Percentiles rank a stretch among this genome's conserved stretches.
Conservation (phyloP, 2,888 invertebrate species). For the Drosophila anceps region DNA sequence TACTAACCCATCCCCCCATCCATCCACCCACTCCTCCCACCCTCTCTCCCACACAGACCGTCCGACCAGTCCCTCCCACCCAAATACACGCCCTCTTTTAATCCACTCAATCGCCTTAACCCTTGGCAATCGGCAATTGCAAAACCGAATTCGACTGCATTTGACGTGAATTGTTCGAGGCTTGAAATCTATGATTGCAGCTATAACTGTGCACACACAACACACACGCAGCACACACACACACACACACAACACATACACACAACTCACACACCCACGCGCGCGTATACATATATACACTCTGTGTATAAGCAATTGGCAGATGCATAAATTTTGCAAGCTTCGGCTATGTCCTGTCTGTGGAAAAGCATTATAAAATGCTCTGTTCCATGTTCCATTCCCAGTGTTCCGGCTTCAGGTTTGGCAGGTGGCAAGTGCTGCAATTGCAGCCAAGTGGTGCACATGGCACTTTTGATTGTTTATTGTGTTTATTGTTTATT, state of each 20-base stretch:
- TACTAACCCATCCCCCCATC: not conserved
- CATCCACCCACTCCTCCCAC: not conserved
- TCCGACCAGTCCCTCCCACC: not conserved
- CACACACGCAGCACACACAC: constrained; percentile 13
- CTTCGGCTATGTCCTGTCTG: constrained; percentile 31
- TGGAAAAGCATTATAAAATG: constrained; percentile 20
- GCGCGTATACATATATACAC: not conserved
- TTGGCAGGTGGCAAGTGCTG: constrained; percentile 21
- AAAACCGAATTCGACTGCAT: constrained; percentile 70
- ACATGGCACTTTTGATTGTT: constrained; percentile 69
- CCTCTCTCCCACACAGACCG: not conserved
- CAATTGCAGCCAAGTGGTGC: constrained; percentile 43
- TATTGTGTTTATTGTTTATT: constrained; percentile 68
- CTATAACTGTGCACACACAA: constrained; percentile 53
- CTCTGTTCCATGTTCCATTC: constrained; percentile 24
- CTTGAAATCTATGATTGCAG: constrained; percentile 78
- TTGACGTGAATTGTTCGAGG: constrained; percentile 77
- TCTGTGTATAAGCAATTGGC: constrained; percentile 50
- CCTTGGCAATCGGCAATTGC: constrained; percentile 61
- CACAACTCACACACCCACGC: constrained; percentile 4
- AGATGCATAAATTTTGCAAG: constrained; percentile 71
- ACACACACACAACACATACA: constrained; percentile 22
- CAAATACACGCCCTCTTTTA: not conserved
- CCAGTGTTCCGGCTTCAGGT: constrained; percentile 22
- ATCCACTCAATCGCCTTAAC: constrained; percentile 23